These are phyloP conservation scores for Balaeniceps rex DNA, from an alignment of 2,113 vertebrate genomes.

Conservation along the genomic window DNA sequence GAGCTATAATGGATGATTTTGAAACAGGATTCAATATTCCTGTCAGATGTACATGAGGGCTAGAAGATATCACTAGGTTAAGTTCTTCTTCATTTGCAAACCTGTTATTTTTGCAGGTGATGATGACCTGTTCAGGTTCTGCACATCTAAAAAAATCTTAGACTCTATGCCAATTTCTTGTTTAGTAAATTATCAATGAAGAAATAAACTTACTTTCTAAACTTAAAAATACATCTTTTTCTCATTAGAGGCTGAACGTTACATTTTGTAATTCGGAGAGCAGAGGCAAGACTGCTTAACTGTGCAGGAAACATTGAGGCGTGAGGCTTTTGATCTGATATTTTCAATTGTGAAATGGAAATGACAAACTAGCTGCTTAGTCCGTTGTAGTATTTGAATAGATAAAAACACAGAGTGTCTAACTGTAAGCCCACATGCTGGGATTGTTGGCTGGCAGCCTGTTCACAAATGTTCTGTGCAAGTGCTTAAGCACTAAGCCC, in stretches of 20 bases:
- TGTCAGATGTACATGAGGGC: neutral
- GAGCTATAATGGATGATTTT: neutral
- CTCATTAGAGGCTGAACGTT: neutral
- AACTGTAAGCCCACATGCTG: neutral
- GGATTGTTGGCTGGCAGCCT: neutral
- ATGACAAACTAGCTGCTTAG: neutral
- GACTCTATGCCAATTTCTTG: neutral
- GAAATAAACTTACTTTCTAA: neutral
- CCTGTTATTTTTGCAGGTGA: neutral
- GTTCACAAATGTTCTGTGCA: neutral
- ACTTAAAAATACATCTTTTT: neutral
- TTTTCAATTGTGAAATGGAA: neutral
- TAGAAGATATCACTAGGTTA: neutral
- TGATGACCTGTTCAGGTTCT: neutral
- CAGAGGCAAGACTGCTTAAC: neutral
- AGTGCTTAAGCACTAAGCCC: neutral
- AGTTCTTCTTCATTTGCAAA: neutral
- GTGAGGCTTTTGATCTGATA: neutral
- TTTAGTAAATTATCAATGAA: neutral
- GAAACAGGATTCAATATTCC: neutral
- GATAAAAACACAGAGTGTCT: neutral
- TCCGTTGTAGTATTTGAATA: neutral
- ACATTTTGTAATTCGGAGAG: neutral
- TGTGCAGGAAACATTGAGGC: neutral
- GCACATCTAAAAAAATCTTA: neutral